phyloP scores from a whole-genome alignment of 2,888 invertebrate species.

The Coleophora flavipennella region DNA sequence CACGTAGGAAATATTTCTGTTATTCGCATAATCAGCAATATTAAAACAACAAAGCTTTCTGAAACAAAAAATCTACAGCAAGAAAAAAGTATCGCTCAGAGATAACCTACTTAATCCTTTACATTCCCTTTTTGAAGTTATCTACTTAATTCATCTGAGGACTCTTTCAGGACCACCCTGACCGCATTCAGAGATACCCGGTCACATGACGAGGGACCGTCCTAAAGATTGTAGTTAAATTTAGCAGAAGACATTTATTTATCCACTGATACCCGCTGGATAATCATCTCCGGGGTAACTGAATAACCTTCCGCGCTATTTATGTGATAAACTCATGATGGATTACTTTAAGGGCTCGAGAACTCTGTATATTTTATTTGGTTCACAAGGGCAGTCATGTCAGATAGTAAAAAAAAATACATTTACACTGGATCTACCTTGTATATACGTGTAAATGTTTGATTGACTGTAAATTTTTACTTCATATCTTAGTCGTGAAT shows the following conservation, averaged over 20 bases:
- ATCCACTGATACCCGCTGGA: conserved; percentile 47
- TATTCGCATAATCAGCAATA: too few species aligned
- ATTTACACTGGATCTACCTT: too few species aligned
- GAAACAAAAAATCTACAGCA: too few species aligned
- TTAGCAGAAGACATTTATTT: conserved; percentile 70
- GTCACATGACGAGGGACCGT: conserved; percentile 58
- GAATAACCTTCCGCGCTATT: conserved; percentile 24
- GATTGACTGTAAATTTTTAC: too few species aligned
- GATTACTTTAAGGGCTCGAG: conserved; percentile 7
- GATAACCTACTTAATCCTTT: conserved; percentile 22
- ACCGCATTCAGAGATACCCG: conserved; percentile 63
- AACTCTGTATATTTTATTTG: too few species aligned
- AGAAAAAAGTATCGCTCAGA: too few species aligned
- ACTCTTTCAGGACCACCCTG: conserved; percentile 62
- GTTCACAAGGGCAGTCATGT: too few species aligned
- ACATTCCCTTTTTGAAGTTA: conserved; percentile 56
- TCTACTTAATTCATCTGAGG: conserved; percentile 69
- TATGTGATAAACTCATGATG: conserved; percentile 17
- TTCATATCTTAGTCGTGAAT: too few species aligned
- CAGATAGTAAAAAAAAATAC: too few species aligned
- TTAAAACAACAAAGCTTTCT: too few species aligned
- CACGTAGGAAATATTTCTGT: too few species aligned
- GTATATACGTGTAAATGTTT: too few species aligned
- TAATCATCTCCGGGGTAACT: conserved; percentile 51
- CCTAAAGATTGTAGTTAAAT: conserved; percentile 64